phyloP scores from a whole-genome alignment of 1,140 invertebrate genomes.

The Druon quercuslanigerum region DNA sequence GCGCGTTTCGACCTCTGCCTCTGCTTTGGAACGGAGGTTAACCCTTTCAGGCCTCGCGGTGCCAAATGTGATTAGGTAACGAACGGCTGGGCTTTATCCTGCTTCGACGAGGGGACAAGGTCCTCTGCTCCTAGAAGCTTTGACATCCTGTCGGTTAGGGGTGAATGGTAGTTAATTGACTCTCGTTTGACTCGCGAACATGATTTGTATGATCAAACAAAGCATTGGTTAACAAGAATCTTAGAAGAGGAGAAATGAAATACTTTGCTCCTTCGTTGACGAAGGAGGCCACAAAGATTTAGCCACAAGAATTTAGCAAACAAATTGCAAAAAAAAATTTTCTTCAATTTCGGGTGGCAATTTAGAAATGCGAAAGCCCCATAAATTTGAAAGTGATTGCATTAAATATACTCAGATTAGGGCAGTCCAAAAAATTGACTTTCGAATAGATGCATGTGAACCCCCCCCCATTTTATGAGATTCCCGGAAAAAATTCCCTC shows the following conservation, averaged over 20 bases:
- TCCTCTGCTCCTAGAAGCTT: slow-evolving; percentile 3
- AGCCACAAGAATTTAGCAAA: neutral
- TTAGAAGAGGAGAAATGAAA: neutral
- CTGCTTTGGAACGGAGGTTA: slow-evolving; percentile 21
- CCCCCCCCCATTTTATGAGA: no score
- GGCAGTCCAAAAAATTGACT: no score
- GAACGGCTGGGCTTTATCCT: slow-evolving; percentile 23
- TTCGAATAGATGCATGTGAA: no score
- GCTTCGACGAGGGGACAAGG: slow-evolving; percentile 26
- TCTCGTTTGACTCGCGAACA: slow-evolving; percentile 18
- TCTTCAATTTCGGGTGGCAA: no score
- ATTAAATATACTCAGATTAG: no score
- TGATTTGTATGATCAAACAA: slow-evolving; percentile 31
- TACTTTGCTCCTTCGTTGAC: no score
- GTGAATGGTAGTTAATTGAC: slow-evolving; percentile 28
- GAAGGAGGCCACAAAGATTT: neutral
- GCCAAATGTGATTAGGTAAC: slow-evolving; percentile 30
- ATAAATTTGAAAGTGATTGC: no score
- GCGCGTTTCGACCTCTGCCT: slow-evolving; percentile 27
- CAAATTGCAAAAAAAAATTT: no score
- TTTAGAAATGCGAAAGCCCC: no score
- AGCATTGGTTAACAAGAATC: slow-evolving; percentile 11
- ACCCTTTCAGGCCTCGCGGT: slow-evolving; percentile 27
- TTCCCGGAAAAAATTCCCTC: no score
- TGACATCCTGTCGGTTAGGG: slow-evolving; percentile 24